phyloP scores from a whole-genome alignment of 2,888 invertebrate genomes.

The Aquatica leii region DNA sequence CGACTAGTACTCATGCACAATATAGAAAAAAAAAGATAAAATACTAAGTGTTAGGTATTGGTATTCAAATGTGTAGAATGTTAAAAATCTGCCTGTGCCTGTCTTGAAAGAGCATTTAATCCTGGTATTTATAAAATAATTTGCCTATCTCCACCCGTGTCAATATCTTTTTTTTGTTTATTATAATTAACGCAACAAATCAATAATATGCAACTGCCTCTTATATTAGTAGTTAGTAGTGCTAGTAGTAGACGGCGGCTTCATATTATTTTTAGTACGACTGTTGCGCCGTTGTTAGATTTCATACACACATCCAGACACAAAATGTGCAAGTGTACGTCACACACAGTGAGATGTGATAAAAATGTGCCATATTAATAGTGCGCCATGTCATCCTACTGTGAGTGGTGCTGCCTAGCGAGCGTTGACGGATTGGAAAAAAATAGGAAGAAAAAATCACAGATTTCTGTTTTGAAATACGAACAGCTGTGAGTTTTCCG shows the following conservation, averaged over 20 bases:
- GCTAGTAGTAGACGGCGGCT: too few relatives aligned
- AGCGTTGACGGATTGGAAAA: constrained; percentile 43
- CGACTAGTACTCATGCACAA: constrained; percentile 25
- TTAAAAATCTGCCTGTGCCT: constrained; percentile 40
- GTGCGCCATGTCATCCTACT: constrained; percentile 63
- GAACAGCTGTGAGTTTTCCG: constrained; percentile 21
- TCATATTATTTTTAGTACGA: too few relatives aligned
- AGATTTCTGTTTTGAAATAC: too few relatives aligned
- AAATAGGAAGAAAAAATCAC: constrained; percentile 39
- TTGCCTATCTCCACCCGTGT: constrained; percentile 12
- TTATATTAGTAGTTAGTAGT: constrained; percentile 23
- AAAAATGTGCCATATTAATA: constrained; percentile 58
- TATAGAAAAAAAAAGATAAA: constrained; percentile 20
- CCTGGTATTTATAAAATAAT: background rate
- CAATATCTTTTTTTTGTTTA: constrained; percentile 4
- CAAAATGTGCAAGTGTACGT: constrained; percentile 60
- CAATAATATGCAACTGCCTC: too few relatives aligned
- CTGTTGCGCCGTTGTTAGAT: too few relatives aligned
- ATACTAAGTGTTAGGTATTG: constrained; percentile 62
- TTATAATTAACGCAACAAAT: constrained; percentile 17
- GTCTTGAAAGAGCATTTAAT: background rate
- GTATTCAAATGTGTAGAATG: constrained; percentile 72
- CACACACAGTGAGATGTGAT: constrained; percentile 51
- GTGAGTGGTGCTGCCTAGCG: constrained; percentile 60
- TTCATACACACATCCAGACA: constrained; percentile 55